Conservation (phyloP, 2,113 vertebrate species). For the Corythornis cristatus region DNA sequence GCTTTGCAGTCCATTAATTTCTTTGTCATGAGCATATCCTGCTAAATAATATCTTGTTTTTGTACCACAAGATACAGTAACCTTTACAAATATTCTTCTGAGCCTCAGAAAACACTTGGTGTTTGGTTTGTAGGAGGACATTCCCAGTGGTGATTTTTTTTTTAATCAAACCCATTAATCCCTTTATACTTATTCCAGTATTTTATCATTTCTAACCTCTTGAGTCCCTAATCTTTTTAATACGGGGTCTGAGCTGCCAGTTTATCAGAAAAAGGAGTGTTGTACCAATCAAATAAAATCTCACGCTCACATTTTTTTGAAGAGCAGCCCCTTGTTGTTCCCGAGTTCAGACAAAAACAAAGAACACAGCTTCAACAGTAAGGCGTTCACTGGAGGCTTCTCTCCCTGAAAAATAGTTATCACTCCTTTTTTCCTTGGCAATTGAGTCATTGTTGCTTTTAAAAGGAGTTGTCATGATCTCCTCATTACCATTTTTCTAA, state of each 20-base stretch:
- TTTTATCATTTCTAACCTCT: conserved; percentile 1
- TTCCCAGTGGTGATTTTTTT: not conserved
- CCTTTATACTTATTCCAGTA: not conserved
- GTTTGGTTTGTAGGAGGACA: not conserved
- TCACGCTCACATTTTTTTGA: conserved; percentile 25
- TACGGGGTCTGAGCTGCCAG: conserved; percentile 20
- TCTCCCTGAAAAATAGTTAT: conserved; percentile 68
- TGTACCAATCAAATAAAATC: conserved; percentile 14
- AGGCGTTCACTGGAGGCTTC: conserved; percentile 50
- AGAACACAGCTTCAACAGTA: conserved; percentile 7
- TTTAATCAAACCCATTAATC: conserved; percentile 5
- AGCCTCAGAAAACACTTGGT: not conserved
- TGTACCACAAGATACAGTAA: not conserved
- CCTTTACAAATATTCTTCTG: conserved; percentile 7
- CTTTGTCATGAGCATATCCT: conserved; percentile 1
- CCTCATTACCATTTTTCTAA: conserved; percentile 75
- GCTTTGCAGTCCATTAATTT: not conserved
- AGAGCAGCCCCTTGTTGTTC: conserved; percentile 28
- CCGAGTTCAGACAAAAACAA: conserved; percentile 56
- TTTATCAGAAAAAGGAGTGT: conserved; percentile 47
- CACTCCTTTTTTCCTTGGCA: conserved; percentile 43
- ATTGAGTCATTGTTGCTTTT: conserved; percentile 66
- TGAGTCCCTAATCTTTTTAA: not conserved
- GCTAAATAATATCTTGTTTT: not conserved
- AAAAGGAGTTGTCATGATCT: conserved; percentile 67